These are phyloP conservation scores for Epicauta chinensis DNA, from an alignment of 1,140 invertebrate species.

Conservation along the genomic window DNA sequence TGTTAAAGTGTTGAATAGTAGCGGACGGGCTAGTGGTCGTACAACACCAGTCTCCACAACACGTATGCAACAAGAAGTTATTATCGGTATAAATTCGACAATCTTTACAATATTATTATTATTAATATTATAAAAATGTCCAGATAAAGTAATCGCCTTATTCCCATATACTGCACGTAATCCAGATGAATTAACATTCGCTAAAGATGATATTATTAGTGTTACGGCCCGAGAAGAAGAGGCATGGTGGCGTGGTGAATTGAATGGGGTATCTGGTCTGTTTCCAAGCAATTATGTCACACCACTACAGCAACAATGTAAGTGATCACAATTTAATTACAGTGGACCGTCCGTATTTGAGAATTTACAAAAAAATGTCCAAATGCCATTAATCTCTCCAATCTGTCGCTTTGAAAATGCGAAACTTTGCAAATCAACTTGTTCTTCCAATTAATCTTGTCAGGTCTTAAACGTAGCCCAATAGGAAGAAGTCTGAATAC, in stretches of 20 bases:
- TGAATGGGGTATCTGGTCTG: conserved; percentile 77
- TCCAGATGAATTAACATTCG: conserved; percentile 89
- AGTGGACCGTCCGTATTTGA: too few relatives aligned
- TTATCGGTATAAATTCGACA: conserved; percentile 41
- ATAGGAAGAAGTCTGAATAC: too few relatives aligned
- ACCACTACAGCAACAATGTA: conserved; percentile 51
- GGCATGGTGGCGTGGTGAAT: conserved; percentile 94
- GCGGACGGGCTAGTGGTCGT: conserved; percentile 59
- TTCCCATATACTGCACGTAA: conserved; percentile 91
- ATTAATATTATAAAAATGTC: conserved; percentile 32
- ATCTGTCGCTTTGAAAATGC: too few relatives aligned
- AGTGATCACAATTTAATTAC: conserved; percentile 42
- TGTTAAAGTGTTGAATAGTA: conserved; percentile 73
- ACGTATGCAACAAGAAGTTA: conserved; percentile 53
- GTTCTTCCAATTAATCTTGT: too few relatives aligned
- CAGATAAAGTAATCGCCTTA: conserved; percentile 85
- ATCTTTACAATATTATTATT: background rate
- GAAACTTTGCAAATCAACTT: too few relatives aligned
- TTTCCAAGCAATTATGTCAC: conserved; percentile 91
- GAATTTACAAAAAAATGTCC: too few relatives aligned
- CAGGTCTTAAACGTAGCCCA: too few relatives aligned
- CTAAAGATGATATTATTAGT: conserved; percentile 89
- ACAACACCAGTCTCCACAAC: conserved; percentile 62
- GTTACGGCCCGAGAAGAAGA: conserved; percentile 87
- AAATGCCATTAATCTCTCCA: too few relatives aligned